Percentiles rank a stretch among this genome's conserved stretches.
Evolutionary conservation across 2,888 invertebrate species (phyloP).

Genomic region (Ennomos fuscantarius): DNA sequence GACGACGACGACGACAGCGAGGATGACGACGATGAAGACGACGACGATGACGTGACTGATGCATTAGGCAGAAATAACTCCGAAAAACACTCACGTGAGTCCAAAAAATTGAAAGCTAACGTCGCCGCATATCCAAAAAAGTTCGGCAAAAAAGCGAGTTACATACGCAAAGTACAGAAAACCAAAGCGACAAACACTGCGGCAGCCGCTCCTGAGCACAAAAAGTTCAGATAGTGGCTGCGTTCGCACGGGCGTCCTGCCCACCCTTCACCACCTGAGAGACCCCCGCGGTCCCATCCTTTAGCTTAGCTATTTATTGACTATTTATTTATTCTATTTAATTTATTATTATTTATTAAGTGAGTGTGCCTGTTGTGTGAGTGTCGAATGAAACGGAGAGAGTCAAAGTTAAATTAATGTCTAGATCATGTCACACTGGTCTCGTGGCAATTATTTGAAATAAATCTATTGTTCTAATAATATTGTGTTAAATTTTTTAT

Average conservation of each 20-base stretch:
- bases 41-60: conserved; percentile 83
- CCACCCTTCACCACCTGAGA: conserved; percentile 78
- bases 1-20: conserved; percentile 89
- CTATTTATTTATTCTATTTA: conserved; percentile 85
- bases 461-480: conserved; percentile 83
- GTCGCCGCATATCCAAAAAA: conserved; percentile 75
- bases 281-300: conserved; percentile 76
- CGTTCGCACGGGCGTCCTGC: conserved; percentile 60
- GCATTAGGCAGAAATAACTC: conserved; percentile 84
- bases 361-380: conserved; percentile 82
- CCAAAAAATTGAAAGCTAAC: conserved; percentile 87
- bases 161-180: conserved; percentile 82
- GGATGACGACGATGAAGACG: conserved; percentile 87
- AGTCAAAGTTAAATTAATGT: conserved; percentile 84
- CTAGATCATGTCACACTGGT: conserved; percentile 85
- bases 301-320: conserved; percentile 85
- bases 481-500: conserved; percentile 78
- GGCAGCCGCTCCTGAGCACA: conserved; percentile 77
- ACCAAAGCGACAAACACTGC: conserved; percentile 80
- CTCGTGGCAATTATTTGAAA: conserved; percentile 85
- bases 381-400: conserved; percentile 79
- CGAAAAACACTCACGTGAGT: conserved; percentile 91
- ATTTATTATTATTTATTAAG: conserved; percentile 86
- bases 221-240: conserved; percentile 84
- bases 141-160: conserved; percentile 79